Base-by-base conservation (phyloP, 1,140 invertebrate genomes). In the Rhagoletis zephyria region DNA sequence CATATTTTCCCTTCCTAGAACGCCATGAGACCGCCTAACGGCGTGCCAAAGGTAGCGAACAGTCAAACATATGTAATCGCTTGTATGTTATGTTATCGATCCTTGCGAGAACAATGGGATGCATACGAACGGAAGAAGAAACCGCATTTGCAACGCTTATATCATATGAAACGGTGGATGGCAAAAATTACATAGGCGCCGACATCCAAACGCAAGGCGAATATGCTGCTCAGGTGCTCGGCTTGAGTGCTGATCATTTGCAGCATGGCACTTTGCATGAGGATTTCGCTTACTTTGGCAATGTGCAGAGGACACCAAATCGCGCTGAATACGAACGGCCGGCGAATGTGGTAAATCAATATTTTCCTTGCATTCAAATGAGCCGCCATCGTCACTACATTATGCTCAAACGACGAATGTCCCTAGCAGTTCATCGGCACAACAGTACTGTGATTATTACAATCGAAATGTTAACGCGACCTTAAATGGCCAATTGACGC, bases 151-250 rank as follows among this genome's bases (percentile, higher is more conserved):
- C 97, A 98, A 92, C 94, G 98, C 51, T 95, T 98, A 88, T 98
- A 98, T 92, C 98, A 97, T 97, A 94, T 98, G 92, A 98, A 98
- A 93, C 93, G 98, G 95, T 96, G 88, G 97, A 98, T 90, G 97
- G 97, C 90, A 97, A 97, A 56, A 96, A 96, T 0, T 98, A 97
- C 89, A 98, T 97, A 10, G 95, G 95, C 1, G 97, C 97, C 0
- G 97, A 98, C 92, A 97, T 98, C 95, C 95, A 95, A 65, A 95
- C 97, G 63, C 97, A 98, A 91, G 97, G 97, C 61, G 97, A 98
- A 93, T 98, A 97, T 93, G 97, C 97, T 77, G 96, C 97, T 19
- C 97, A 97, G 92, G 95, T 98, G 87, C 94, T 98, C 85, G 97
- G 97, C 1, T 92, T 97, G n/a, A 95, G 94, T 90, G 95, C 95